phyloP scores from a whole-genome alignment of 2,113 vertebrate species.

The Cyphomyrus discorhynchus region DNA sequence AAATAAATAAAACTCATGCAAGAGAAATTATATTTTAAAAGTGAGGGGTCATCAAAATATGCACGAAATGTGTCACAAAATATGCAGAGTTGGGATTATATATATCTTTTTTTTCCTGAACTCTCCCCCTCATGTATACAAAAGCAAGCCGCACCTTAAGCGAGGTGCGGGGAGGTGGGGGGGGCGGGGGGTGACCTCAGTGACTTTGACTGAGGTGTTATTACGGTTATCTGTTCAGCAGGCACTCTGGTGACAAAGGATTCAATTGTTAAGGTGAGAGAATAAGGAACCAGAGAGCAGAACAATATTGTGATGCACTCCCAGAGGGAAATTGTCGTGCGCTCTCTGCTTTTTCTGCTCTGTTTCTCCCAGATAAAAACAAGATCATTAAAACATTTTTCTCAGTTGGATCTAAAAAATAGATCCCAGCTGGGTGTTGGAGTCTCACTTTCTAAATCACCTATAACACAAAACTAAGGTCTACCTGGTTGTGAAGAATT shows the following conservation, averaged over 20 bases:
- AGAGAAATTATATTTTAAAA: not conserved
- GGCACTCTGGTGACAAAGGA: not conserved
- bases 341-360: not conserved
- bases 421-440: not conserved
- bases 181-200: not conserved
- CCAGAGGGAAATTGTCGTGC: not conserved
- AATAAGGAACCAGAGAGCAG: not conserved
- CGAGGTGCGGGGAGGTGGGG: too few species aligned
- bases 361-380: not conserved
- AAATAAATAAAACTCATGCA: not conserved
- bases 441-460: not conserved
- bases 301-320: not conserved
- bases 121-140: not conserved
- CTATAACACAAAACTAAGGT: not conserved
- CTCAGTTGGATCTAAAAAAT: not conserved
- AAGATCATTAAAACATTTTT: conserved; percentile 3
- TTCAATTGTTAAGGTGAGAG: conserved; percentile 6
- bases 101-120: not conserved
- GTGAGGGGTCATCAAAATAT: not conserved
- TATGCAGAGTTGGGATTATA: not conserved
- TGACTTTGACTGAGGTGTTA: not conserved
- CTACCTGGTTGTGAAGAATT: not conserved
- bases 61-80: not conserved
- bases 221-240: not conserved
- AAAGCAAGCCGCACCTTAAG: not conserved